Percentiles rank a stretch among this genome's conserved stretches.
Evolutionary conservation across 2,113 vertebrate genomes (phyloP).

Genomic region (Thunnus maccoyii): DNA sequence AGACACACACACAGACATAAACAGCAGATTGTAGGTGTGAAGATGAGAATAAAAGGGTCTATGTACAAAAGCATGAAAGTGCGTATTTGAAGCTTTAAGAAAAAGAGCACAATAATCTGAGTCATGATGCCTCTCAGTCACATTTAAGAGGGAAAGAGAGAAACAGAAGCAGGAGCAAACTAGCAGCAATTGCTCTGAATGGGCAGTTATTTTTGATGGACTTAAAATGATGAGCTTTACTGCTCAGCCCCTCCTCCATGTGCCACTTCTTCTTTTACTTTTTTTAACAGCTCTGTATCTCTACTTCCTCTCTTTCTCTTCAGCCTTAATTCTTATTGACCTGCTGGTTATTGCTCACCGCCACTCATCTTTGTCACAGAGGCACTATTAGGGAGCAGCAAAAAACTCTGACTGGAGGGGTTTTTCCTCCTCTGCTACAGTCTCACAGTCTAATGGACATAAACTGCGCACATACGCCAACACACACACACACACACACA

Average conservation of each 20-base stretch:
- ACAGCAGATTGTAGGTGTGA: no score
- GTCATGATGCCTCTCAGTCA: background rate
- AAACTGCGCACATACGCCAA: background rate
- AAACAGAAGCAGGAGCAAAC: background rate
- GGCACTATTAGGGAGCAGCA: slow-evolving; percentile 20
- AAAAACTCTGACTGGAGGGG: slow-evolving; percentile 20
- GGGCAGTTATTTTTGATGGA: slow-evolving; percentile 46
- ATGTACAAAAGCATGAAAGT: no score
- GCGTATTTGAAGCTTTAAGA: background rate
- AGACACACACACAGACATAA: background rate
- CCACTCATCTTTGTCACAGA: slow-evolving; percentile 48
- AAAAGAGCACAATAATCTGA: slow-evolving; percentile 9
- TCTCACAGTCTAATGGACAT: background rate
- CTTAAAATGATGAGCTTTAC: slow-evolving; percentile 36
- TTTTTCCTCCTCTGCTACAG: slow-evolving; percentile 5
- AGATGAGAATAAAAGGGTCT: no score
- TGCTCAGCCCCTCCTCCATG: background rate
- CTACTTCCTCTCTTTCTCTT: slow-evolving; percentile 36
- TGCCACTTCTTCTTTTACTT: background rate
- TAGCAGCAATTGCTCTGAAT: background rate
- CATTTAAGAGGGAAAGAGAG: slow-evolving; percentile 11
- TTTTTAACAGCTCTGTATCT: background rate
- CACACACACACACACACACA: background rate
- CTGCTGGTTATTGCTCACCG: slow-evolving; percentile 59
- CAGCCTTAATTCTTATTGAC: slow-evolving; percentile 59